Base-by-base conservation (phyloP, 2,113 vertebrate species). In the Coryphaenoides rupestris region DNA sequence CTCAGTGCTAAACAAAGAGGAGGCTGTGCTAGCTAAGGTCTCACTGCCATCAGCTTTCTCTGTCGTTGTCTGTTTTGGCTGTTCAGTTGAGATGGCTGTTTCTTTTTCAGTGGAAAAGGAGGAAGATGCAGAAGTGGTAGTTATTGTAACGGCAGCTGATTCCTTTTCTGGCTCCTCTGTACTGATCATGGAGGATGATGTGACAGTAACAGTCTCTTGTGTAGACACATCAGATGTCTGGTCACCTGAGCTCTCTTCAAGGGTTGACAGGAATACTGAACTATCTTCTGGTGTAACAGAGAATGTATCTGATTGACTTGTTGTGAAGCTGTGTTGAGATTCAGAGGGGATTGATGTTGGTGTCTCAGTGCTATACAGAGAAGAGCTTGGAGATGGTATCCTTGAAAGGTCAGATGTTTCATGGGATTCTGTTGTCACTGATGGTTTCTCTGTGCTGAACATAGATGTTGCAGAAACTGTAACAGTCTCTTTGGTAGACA, bases 321-420 rank as follows among this genome's bases (percentile, higher is more conserved):
- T 22, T 5, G 19, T 28, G 19, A 21, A 19, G 59, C 26, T 49
- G 0, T 62, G 53, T 65, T 65, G 9, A 50, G 49, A 55, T 62
- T 64, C 60, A 61, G 13, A 5, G 45, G 58, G 58, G 22, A 62
- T 16, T 65, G 61, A 47, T 58, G 60, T 49, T 58, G 50, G 55
- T 61, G 63, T 61, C 1, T 70, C 54, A 21, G 66, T 69, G 21
- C 58, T 77, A 19, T 26, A 65, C 0, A 15, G 64, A 22, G 70
- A 65, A 1, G 13, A n/a, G 26, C 19, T 1, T 17, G 47, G 15
- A 1, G 46, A 55, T 9, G 19, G n/a, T 45, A 46, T 2, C 2
- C n/a, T 21, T 55, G 61, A 55, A 58, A 22, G 15, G 13, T 49
- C 4, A 49, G 17, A 16, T 49, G 16, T 17, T 49, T n/a, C 15